Conservation (phyloP, 2,888 invertebrate genomes). For the Monopis laevigella region DNA sequence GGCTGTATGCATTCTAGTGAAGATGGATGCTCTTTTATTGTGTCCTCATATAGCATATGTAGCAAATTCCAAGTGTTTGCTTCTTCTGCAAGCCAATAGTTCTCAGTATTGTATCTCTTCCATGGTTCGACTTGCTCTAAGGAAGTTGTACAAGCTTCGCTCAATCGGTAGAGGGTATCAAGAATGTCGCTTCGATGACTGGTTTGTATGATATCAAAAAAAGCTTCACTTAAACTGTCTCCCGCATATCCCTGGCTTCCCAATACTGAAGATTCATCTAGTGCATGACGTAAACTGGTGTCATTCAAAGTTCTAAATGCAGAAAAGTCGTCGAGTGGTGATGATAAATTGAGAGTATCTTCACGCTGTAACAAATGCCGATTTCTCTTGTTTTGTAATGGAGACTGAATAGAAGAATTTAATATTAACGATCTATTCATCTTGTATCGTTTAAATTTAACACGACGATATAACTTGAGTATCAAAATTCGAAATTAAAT, state of each 20-base stretch:
- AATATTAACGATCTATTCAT: constrained; percentile 38
- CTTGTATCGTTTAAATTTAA: too few species aligned
- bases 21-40: constrained; percentile 69
- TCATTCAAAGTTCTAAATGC: constrained; percentile 55
- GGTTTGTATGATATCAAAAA: constrained; percentile 55
- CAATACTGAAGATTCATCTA: constrained; percentile 51
- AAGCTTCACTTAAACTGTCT: constrained; percentile 47
- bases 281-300: constrained; percentile 49
- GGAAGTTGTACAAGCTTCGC: constrained; percentile 70
- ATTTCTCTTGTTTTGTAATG: constrained; percentile 39
- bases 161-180: constrained; percentile 70
- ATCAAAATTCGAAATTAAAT: too few species aligned
- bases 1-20: constrained; percentile 53
- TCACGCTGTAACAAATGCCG: constrained; percentile 43
- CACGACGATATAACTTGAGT: too few species aligned
- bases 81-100: constrained; percentile 79
- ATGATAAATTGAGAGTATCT: constrained; percentile 51
- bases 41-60: constrained; percentile 83
- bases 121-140: constrained; percentile 61
- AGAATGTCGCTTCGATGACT: constrained; percentile 62
- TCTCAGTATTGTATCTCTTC: constrained; percentile 55
- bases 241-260: constrained; percentile 36
- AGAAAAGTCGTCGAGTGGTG: constrained; percentile 56
- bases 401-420: constrained; percentile 46
- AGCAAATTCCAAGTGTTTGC: constrained; percentile 90